phyloP scores from a whole-genome alignment of 2,113 vertebrate genomes.

The Macroglossus sobrinus region DNA sequence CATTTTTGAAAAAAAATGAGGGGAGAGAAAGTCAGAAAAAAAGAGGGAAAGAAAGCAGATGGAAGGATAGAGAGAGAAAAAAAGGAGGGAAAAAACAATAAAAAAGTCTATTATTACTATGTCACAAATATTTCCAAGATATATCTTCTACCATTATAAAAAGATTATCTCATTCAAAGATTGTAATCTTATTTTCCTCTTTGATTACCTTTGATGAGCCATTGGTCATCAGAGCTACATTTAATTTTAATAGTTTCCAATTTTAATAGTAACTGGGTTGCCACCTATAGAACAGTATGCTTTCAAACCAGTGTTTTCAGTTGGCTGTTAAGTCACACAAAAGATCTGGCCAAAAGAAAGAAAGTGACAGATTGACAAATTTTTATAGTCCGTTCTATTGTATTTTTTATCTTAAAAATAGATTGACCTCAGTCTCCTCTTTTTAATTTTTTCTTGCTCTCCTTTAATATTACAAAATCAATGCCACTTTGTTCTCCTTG shows the following conservation, averaged over 20 bases:
- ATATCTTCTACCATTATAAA: background rate
- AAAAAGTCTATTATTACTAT: rapidly evolving
- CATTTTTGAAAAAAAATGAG: background rate
- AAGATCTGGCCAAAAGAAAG: background rate
- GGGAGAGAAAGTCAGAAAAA: background rate
- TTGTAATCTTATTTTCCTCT: background rate
- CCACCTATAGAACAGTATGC: background rate
- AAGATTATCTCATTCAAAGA: background rate
- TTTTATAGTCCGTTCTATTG: background rate
- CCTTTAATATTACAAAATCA: background rate
- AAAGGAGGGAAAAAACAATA: background rate
- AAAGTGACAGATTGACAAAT: background rate
- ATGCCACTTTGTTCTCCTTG: background rate
- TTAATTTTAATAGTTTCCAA: background rate
- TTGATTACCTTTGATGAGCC: background rate
- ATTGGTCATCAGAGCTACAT: background rate
- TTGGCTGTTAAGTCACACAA: background rate
- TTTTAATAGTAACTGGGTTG: background rate
- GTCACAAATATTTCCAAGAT: background rate
- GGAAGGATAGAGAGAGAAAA: too few relatives aligned
- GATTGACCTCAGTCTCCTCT: background rate
- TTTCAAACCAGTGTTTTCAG: background rate
- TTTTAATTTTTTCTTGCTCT: background rate
- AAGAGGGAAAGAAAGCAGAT: background rate
- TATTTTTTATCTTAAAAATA: slow-evolving; percentile 4